These are phyloP conservation scores for Drosophila guanche DNA, from an alignment of 1,140 invertebrate species.

Conservation along the genomic window DNA sequence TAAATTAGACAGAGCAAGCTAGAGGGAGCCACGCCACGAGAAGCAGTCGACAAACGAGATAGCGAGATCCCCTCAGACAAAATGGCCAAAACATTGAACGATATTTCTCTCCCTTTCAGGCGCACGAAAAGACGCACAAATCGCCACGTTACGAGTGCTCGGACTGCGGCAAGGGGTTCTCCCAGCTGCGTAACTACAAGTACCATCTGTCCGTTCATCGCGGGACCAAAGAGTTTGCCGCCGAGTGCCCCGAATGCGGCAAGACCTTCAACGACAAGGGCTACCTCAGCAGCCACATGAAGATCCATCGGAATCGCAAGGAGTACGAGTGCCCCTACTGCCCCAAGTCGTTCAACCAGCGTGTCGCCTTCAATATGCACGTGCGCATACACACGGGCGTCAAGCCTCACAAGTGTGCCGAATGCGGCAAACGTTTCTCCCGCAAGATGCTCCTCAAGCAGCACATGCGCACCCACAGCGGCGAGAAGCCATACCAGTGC, in stretches of 20 bases:
- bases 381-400: conserved; percentile 91
- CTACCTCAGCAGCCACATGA: conserved; percentile 91
- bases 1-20: conserved; percentile 43
- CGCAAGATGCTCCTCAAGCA: conserved; percentile 92
- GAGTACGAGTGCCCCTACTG: conserved; percentile 90
- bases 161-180: conserved; percentile 91
- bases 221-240: conserved; percentile 90
- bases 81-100: conserved; percentile 54
- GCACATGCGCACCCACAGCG: conserved; percentile 90
- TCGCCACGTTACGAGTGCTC: conserved; percentile 89
- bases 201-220: conserved; percentile 90
- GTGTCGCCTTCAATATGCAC: conserved; percentile 93
- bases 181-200: conserved; percentile 90
- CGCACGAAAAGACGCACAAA: conserved; percentile 82
- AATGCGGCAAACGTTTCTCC: conserved; percentile 94
- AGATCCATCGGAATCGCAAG: conserved; percentile 90
- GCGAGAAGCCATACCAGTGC: conserved; percentile 82
- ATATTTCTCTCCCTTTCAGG: conserved; percentile 40
- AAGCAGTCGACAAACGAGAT: conserved; percentile 2
- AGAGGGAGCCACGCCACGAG: conserved; percentile 1
- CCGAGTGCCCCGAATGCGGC: conserved; percentile 90
- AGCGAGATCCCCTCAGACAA: conserved; percentile 38
- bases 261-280: conserved; percentile 91
- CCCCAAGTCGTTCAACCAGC: conserved; percentile 91
- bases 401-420: conserved; percentile 92